These are phyloP conservation scores for Tragelaphus scriptus DNA, from an alignment of 2,113 vertebrate species.

Conservation along the genomic window DNA sequence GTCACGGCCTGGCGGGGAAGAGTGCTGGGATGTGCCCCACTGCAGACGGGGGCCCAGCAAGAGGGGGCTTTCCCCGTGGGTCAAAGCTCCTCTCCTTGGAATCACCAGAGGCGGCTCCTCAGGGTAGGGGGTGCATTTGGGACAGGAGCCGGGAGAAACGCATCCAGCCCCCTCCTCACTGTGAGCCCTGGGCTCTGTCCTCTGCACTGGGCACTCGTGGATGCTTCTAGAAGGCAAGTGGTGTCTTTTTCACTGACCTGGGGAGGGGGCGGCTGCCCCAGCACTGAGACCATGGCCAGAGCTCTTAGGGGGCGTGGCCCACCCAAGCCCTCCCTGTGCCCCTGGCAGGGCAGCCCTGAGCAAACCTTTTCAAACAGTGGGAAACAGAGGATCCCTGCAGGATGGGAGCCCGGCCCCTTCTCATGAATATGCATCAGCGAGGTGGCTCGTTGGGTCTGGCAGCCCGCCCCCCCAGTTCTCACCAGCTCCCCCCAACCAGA, in stretches of 20 bases:
- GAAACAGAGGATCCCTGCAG: background rate
- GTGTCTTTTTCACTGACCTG: background rate
- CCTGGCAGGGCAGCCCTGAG: background rate
- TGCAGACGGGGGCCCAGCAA: background rate
- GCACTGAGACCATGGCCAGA: background rate
- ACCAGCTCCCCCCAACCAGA: background rate
- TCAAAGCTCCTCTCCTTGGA: background rate
- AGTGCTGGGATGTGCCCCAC: background rate
- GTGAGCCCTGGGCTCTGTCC: background rate
- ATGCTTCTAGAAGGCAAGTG: background rate
- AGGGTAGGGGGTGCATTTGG: too few species aligned
- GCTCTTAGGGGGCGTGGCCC: background rate
- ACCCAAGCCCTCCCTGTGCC: background rate
- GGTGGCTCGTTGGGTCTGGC: background rate
- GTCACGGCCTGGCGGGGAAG: accelerated
- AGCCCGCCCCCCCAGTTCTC: accelerated
- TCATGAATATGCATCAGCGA: background rate
- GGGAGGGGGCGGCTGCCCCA: background rate
- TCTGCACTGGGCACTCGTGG: background rate
- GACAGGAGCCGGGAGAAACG: accelerated
- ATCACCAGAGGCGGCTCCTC: background rate
- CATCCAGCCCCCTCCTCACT: background rate
- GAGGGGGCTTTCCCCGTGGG: background rate
- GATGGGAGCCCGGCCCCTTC: background rate
- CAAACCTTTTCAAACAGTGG: background rate